phyloP scores from a whole-genome alignment of 2,888 invertebrate genomes.

The Clepsis dumicolana region DNA sequence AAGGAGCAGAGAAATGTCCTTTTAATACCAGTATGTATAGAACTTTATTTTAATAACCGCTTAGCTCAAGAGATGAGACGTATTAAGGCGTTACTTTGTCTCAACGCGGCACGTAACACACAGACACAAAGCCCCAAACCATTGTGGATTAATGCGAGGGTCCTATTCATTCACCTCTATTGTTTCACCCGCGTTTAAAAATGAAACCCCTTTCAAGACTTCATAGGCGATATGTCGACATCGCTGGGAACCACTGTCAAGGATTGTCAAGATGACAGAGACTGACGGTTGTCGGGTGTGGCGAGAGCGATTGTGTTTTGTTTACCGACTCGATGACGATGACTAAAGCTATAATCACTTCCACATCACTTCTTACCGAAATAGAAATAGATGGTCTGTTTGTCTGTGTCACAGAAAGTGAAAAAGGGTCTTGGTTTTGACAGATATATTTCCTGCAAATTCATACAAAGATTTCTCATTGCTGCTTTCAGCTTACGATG shows the following conservation, averaged over 20 bases:
- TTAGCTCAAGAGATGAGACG: not conserved
- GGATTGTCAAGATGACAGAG: conserved; percentile 60
- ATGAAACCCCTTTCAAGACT: conserved; percentile 68
- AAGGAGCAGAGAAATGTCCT: not conserved
- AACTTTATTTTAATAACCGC: not conserved
- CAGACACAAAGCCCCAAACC: conserved; percentile 58
- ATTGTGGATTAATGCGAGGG: conserved; percentile 75
- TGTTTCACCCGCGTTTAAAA: conserved; percentile 72
- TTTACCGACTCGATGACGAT: conserved; percentile 11
- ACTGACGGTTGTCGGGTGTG: conserved; percentile 22
- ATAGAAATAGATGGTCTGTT: not conserved
- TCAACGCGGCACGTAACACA: conserved; percentile 42
- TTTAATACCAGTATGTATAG: too few relatives aligned
- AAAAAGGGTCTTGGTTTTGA: too few relatives aligned
- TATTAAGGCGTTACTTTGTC: conserved; percentile 43
- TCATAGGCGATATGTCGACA: conserved; percentile 42
- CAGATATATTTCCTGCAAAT: too few relatives aligned
- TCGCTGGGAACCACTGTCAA: conserved; percentile 59
- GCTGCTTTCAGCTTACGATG: too few relatives aligned
- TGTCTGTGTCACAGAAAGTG: too few relatives aligned
- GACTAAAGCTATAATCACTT: not conserved
- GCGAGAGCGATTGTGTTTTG: conserved; percentile 30
- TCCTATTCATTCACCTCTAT: conserved; percentile 73
- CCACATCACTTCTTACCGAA: not conserved
- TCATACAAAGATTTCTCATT: too few relatives aligned